A percentile compares a stretch with the other conserved stretches of the same genome.
Conservation (phyloP, 2,113 vertebrate genomes). For the Danionella cerebrum region DNA sequence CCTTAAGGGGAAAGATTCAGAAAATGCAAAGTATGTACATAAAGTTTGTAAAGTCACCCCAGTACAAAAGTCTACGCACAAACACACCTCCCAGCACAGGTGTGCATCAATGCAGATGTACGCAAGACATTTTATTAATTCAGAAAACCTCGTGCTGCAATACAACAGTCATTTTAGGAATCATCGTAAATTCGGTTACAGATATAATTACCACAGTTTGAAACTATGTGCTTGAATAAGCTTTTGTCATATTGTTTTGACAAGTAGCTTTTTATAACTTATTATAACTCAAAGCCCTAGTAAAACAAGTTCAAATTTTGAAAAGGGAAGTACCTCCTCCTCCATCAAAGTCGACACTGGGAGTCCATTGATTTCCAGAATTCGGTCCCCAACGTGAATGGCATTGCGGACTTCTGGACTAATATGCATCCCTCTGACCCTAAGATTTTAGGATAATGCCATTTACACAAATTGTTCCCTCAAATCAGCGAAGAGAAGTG, state of each 20-base stretch:
- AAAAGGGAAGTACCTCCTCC: slow-evolving; percentile 72
- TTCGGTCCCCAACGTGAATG: slow-evolving; percentile 89
- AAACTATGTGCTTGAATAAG: not conserved
- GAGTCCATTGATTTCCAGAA: slow-evolving; percentile 92
- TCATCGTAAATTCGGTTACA: not conserved
- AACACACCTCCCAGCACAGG: slow-evolving; percentile 38
- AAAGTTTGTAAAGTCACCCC: not conserved
- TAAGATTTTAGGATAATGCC: slow-evolving; percentile 39
- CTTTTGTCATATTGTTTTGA: not conserved
- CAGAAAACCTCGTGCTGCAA: too few relatives aligned
- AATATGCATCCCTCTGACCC: slow-evolving; percentile 87
- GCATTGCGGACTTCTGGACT: slow-evolving; percentile 85
- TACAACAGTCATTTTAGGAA: not conserved
- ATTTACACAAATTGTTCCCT: too few relatives aligned
- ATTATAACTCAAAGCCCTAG: too few relatives aligned
- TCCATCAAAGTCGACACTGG: slow-evolving; percentile 76
- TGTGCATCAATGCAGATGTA: slow-evolving; percentile 33
- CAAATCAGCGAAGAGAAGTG: not conserved
- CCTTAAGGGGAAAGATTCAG: slow-evolving; percentile 7
- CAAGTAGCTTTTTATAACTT: too few relatives aligned
- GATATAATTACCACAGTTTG: not conserved
- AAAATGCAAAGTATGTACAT: slow-evolving; percentile 18
- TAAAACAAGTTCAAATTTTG: not conserved
- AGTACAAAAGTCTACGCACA: not conserved
- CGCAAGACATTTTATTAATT: too few relatives aligned